Percentiles rank a stretch among this genome's conserved stretches.
These are phyloP conservation scores for Blastomussa wellsi DNA, from an alignment of 92 coral and sea anemone genomes.

Conservation along the genomic window DNA sequence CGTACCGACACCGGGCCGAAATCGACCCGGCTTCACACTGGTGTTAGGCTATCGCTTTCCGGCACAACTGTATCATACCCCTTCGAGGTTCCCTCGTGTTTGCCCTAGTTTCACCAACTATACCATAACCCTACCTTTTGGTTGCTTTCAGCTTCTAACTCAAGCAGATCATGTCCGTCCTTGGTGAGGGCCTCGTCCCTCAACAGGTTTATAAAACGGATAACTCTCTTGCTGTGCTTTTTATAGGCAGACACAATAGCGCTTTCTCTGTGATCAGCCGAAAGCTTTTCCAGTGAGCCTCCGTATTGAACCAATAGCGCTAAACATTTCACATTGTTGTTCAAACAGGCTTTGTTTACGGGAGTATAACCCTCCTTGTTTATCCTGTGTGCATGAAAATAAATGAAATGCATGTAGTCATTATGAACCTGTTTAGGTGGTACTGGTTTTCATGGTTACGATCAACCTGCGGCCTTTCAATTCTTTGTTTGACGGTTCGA, in stretches of 20 bases:
- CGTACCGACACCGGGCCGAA: too few species aligned
- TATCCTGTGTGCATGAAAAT: slow-evolving; percentile 24
- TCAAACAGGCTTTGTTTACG: slow-evolving; percentile 78
- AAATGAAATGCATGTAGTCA: too few species aligned
- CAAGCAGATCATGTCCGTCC: slow-evolving; percentile 35
- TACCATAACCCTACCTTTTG: slow-evolving; percentile 2
- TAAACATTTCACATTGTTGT: slow-evolving; percentile 68
- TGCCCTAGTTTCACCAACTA: too few species aligned
- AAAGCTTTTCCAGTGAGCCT: slow-evolving; percentile 55
- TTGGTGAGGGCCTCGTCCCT: slow-evolving; percentile 46
- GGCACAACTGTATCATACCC: too few species aligned
- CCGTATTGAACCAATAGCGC: slow-evolving; percentile 76
- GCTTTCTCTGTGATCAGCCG: slow-evolving; percentile 58
- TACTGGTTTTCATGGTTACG: too few species aligned
- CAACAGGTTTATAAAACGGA: slow-evolving; percentile 46
- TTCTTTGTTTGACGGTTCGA: too few species aligned
- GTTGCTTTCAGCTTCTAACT: neutral
- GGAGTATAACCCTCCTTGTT: slow-evolving; percentile 76
- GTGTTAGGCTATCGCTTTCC: too few species aligned
- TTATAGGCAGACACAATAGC: slow-evolving; percentile 57
- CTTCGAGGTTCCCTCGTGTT: too few species aligned
- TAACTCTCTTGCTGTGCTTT: slow-evolving; percentile 36
- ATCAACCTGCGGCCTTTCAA: too few species aligned
- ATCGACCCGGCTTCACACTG: too few species aligned
- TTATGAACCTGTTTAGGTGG: neutral